Evolutionary conservation across 1,140 invertebrate species (phyloP).

Genomic region (Pteromalus puparum): DNA sequence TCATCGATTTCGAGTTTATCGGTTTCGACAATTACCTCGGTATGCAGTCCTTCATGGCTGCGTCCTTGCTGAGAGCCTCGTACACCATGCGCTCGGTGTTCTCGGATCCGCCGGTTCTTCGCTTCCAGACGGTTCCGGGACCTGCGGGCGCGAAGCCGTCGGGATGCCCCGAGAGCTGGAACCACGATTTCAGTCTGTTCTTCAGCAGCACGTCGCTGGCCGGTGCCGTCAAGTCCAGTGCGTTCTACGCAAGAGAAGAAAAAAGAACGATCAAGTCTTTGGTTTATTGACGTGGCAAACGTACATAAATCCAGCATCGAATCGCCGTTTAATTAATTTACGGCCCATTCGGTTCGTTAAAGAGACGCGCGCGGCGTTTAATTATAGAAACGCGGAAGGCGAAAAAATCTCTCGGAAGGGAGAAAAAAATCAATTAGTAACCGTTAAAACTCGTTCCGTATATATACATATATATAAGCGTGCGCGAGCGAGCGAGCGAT

Average conservation of each 20-base stretch:
- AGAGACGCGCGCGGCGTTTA: neutral
- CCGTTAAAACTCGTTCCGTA: conserved; percentile 15
- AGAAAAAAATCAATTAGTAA: neutral
- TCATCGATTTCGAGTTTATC: neutral
- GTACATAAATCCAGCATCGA: too few species aligned
- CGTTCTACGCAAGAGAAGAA: conserved; percentile 81
- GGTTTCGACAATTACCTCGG: conserved; percentile 75
- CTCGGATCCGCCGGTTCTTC: conserved; percentile 82
- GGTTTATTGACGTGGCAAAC: neutral
- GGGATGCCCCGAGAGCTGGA: conserved; percentile 95
- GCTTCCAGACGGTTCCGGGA: conserved; percentile 95
- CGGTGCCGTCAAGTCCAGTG: conserved; percentile 92
- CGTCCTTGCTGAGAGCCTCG: conserved; percentile 86
- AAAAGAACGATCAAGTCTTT: neutral
- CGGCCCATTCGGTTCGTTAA: neutral
- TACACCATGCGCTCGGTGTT: conserved; percentile 89
- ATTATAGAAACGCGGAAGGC: neutral
- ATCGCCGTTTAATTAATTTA: neutral
- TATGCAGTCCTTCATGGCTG: conserved; percentile 84
- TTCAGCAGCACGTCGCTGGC: conserved; percentile 91
- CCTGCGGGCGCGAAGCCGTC: conserved; percentile 95
- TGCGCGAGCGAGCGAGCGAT: neutral
- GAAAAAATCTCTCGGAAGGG: neutral
- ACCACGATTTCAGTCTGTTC: conserved; percentile 87
- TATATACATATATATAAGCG: neutral